Conservation (phyloP, 2,797 vertebrate species). For the Pelochelys cantorii region DNA sequence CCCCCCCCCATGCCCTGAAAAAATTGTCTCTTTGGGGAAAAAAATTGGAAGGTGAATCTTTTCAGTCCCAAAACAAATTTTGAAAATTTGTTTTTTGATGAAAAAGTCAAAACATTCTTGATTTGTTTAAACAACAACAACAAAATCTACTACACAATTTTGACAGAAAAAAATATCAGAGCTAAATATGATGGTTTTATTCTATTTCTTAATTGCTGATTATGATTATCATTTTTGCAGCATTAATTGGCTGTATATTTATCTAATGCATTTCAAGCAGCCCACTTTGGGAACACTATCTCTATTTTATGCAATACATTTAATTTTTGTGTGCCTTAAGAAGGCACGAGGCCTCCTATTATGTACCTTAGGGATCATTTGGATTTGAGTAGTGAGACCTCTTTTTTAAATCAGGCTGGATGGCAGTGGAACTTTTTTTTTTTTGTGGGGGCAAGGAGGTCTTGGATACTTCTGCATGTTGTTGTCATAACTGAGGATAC, state of each 20-base stretch:
- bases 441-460: background rate
- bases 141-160: background rate
- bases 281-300: background rate
- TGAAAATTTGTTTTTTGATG: background rate
- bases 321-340: background rate
- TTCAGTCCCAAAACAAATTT: background rate
- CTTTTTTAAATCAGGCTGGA: background rate
- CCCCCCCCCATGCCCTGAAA: background rate
- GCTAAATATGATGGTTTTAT: background rate
- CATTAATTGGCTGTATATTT: background rate
- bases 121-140: background rate
- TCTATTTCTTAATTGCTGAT: background rate
- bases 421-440: too few relatives aligned
- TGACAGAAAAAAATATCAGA: background rate
- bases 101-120: background rate
- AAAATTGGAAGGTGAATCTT: background rate
- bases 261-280: background rate
- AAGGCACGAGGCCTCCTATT: background rate
- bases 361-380: background rate
- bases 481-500: background rate
- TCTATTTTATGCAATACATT: background rate
- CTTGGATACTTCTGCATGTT: background rate
- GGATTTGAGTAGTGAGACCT: background rate
- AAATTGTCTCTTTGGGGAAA: background rate
- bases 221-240: background rate